These are phyloP conservation scores for Thalassophryne amazonica DNA, from an alignment of 2,797 vertebrate species.

Conservation along the genomic window DNA sequence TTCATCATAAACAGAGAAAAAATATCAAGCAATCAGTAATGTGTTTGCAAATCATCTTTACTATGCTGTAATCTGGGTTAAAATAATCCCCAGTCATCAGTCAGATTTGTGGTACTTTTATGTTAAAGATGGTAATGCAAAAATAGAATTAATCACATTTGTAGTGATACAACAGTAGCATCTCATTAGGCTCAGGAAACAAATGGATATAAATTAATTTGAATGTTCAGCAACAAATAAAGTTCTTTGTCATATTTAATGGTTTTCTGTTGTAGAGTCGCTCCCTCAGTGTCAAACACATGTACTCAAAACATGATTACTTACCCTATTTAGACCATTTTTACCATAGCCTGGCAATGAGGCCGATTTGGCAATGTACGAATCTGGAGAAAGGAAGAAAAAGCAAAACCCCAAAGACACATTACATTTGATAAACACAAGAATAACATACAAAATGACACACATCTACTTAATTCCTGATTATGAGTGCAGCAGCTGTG, in stretches of 20 bases:
- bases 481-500: not conserved
- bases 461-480: not conserved
- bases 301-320: slow-evolving; percentile 11
- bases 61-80: too few relatives aligned
- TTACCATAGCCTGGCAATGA: slow-evolving; percentile 94
- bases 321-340: slow-evolving; percentile 90
- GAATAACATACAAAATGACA: not conserved
- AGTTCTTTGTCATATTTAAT: slow-evolving; percentile 11
- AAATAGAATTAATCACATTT: not conserved
- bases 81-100: too few relatives aligned
- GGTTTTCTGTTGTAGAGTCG: not conserved
- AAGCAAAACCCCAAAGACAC: too few relatives aligned
- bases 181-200: not conserved
- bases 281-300: not conserved
- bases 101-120: too few relatives aligned
- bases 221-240: not conserved
- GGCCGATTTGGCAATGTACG: slow-evolving; percentile 90
- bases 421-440: slow-evolving; percentile 6
- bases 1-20: not conserved
- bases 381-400: slow-evolving; percentile 75
- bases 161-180: not conserved
- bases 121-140: too few relatives aligned
- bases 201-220: slow-evolving; percentile 31
- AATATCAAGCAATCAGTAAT: not conserved
- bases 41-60: too few relatives aligned